Evolutionary conservation across 1,140 invertebrate species (phyloP), one percentile per base, ranked within the genome.

Genomic region (Aphaenogaster rudis): DNA sequence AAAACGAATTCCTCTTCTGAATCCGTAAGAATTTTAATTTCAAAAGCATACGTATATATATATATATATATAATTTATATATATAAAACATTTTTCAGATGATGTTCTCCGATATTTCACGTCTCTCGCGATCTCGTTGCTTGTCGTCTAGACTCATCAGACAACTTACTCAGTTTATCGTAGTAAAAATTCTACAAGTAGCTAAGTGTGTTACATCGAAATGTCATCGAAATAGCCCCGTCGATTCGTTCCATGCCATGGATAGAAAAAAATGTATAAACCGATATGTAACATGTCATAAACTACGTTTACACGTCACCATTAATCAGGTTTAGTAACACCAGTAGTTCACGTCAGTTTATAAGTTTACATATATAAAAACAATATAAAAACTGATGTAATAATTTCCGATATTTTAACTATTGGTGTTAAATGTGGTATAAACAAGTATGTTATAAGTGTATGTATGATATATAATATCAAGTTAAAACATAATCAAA

Each of bases 11-110:
- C 7, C 11, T 57, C n/a, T 76, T 77, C 8, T 59, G 0, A 42
- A 42, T 76, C 59, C 1, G 7, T 77, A 59, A 54, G 9, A 74
- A 57, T 76, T 76, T 76, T 57, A 76, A 59, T 76, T 54, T 4
- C 36, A 50, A 69, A 69, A 21, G 59, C 28, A 15, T 48, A 21
- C 7, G 45, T 21, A 21, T 36, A 74, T 54, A 33, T 8, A 72
- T 39, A 7, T 45, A 45, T 45, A 61, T 28, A 15, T 48, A 21
- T 9, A 67, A 28, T 28, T 28, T 15, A 59, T 33, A 9, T 61
- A 9, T 59, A 21, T 28, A 28, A 28, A 28, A 28, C 28, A 72
- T 52, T 36, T 72, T 52, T 54, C 0, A 54, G 11, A 36, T 9
- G 3, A 17, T 36, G 8, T n/a, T 33, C 45, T 69, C 1, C 21